Evolutionary conservation across 2,113 vertebrate genomes (phyloP), one percentile per base, ranked within the genome.

Genomic region (Plectropomus leopardus): DNA sequence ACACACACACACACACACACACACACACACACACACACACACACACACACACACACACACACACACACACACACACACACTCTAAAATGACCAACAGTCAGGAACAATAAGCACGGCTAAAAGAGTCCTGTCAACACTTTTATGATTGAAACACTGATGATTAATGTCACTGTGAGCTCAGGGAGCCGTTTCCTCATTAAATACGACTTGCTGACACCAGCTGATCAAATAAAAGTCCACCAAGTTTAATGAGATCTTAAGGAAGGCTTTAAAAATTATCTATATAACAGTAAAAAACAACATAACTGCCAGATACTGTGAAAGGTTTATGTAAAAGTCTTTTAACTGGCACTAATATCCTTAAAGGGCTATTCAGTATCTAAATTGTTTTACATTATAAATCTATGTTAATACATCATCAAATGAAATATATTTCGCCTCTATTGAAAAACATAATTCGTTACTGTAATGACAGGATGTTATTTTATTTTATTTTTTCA

Each of bases 21-120:
- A 68, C 79, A 72, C 73, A 73, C 58, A 91, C 42, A 19, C 36
- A 21, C 26, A 17, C 76, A n/a, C 6, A 63, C 73, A 68, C 79
- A 72, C 73, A 73, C 58, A 91, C 42, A 19, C 36, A 21, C 26
- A 17, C 76, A n/a, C 6, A 63, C 73, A 68, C 79, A 72, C 73
- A 73, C 58, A 19, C 36, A 21, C 26, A 17, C 76, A n/a, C 6
- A 63, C 73, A 68, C 79, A 72, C 73, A 73, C 58, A 91, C 42
- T 45, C 59, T 72, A 7, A 78, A 36, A 50, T 14, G 7, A 73
- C 48, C 23, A 19, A 51, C 7, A 47, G 32, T 36, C 36, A 53
- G 58, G 21, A 42, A 48, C 48, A 21, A 44, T 40, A 13, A 58
- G 6, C 40, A 9, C n/a, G 15, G 28, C 51, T 55, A 60, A 76